Evolutionary conservation across 2,888 invertebrate genomes (phyloP), one percentile per base, ranked within the genome.

Genomic region (Drosophila sordidula): DNA sequence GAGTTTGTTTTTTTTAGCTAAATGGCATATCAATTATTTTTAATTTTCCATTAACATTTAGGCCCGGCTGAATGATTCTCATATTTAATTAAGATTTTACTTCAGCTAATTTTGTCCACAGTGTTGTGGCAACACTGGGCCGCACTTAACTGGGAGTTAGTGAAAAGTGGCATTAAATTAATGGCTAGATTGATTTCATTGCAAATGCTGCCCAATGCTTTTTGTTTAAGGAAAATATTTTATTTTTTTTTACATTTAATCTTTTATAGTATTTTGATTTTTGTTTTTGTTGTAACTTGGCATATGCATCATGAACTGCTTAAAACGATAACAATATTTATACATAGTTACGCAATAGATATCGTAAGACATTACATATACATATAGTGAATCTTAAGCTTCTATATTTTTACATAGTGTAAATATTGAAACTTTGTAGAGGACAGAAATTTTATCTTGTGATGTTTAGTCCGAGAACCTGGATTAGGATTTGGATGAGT

Each of bases 181-280:
- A 4, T 34, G 11, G 11, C 12, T 12, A 32, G 11, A 11, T 29
- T 29, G 47, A 29, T 49, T 38, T 49, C n/a, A 3, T 0, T 42
- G 38, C 46, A n/a, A 46, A 51, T 26, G 47, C 41, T 12, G 11
- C 18, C 22, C 41, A 18, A n/a, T 44, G 1, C 1, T 25, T 29
- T 70, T 61, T 81, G 80, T 76, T 82, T 58, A 57, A 74, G 75
- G 75, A 83, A 83, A 86, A 86, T 83, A 83, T 80, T 85, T 85
- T 82, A 85, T 84, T 81, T 76, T 36, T 32, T 44, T 67, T 62
- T 65, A 76, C 63, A 72, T 59, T 55, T 39, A 65, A 66, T 52
- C 4, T 59, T 70, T 59, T 57, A 62, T 49, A 39, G 49, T 51
- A 36, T 45, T 29, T 70, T 56, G 36, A 26, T 58, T 69, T 44